Conservation (phyloP, 2,797 vertebrate species). For the Morus bassanus region DNA sequence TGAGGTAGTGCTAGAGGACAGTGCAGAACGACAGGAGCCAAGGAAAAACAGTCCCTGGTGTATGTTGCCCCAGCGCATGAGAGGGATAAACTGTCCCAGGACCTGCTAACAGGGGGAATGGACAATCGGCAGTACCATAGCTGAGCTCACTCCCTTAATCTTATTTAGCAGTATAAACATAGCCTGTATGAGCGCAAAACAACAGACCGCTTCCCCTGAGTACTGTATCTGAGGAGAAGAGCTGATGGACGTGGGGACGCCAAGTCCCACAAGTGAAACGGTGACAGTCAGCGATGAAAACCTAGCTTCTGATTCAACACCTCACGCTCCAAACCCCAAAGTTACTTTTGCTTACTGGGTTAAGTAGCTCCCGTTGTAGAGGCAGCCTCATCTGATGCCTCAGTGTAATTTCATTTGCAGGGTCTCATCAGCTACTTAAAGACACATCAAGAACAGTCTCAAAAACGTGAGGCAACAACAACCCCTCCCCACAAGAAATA, state of each 20-base stretch:
- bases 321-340: fast-evolving
- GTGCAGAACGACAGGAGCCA: neutral
- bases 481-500: neutral
- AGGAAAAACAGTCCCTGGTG: fast-evolving
- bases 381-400: neutral
- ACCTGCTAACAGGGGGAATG: neutral
- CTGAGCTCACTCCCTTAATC: neutral
- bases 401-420: neutral
- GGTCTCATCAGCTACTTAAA: neutral
- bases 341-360: neutral
- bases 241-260: fast-evolving
- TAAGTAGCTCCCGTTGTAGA: neutral
- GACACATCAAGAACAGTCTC: neutral
- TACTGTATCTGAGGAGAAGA: neutral
- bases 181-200: neutral
- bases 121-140: neutral
- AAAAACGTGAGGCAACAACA: neutral
- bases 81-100: neutral
- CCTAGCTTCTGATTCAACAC: neutral
- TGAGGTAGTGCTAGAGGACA: neutral
- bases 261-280: fast-evolving
- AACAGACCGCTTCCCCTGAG: fast-evolving
- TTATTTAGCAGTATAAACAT: neutral
- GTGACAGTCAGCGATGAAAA: neutral
- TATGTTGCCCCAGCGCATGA: neutral